phyloP scores from a whole-genome alignment of 2,797 vertebrate species.

The Microcaecilia unicolor region DNA sequence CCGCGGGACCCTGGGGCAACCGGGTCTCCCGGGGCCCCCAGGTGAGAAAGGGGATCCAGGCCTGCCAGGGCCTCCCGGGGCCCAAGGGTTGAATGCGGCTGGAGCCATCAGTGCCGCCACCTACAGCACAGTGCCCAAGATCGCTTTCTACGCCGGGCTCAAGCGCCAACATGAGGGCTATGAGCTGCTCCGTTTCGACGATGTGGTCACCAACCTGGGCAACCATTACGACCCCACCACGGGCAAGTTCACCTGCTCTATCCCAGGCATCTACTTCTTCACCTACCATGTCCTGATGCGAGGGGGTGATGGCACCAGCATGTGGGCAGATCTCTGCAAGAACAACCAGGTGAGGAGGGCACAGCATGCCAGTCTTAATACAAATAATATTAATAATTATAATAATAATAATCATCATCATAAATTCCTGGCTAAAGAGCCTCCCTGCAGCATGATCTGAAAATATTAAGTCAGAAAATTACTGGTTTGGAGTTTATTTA shows the following conservation, averaged over 20 bases:
- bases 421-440: not conserved
- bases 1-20: conserved; percentile 77
- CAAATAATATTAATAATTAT: no score
- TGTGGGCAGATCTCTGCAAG: conserved; percentile 94
- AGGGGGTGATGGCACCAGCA: conserved; percentile 88
- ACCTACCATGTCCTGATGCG: conserved; percentile 94
- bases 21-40: conserved; percentile 68
- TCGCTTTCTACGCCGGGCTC: conserved; percentile 91
- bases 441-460: no score
- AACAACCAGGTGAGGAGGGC: conserved; percentile 78
- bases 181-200: conserved; percentile 90
- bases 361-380: not conserved
- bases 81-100: conserved; percentile 55
- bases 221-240: conserved; percentile 87
- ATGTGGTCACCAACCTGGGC: conserved; percentile 90
- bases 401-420: no score
- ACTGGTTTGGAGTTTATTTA: no score
- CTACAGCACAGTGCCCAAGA: conserved; percentile 89
- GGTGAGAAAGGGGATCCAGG: conserved; percentile 81
- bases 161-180: conserved; percentile 92
- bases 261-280: conserved; percentile 94
- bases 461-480: no score
- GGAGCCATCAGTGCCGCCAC: conserved; percentile 86
- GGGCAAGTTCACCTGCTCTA: conserved; percentile 91
- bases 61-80: conserved; percentile 74